Conservation (phyloP, 2,888 invertebrate genomes). For the Alitta virens region DNA sequence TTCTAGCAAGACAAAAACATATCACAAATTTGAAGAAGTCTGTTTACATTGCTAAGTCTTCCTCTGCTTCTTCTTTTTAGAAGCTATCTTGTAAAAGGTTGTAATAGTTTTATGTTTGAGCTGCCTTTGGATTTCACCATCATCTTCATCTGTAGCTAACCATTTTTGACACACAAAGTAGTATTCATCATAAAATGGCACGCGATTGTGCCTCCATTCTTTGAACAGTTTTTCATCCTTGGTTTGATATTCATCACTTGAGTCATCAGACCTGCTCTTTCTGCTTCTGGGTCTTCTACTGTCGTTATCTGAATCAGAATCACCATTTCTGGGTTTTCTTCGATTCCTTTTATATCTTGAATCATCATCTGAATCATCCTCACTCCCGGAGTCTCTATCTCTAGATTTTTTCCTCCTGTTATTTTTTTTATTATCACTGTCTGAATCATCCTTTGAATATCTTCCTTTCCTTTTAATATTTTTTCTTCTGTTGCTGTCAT, state of each 20-base stretch:
- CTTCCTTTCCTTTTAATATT: not conserved
- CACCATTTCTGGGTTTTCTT: not conserved
- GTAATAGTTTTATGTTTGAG: slow-evolving; percentile 9
- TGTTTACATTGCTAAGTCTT: too few relatives aligned
- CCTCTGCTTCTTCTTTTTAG: not conserved
- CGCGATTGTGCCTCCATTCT: slow-evolving; percentile 19
- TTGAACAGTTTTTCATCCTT: slow-evolving; percentile 5
- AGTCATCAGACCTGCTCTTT: slow-evolving; percentile 13
- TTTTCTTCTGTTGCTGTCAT: not conserved
- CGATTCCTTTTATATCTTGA: not conserved
- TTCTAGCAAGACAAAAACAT: too few relatives aligned
- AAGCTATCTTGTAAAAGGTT: slow-evolving; percentile 7
- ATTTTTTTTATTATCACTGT: not conserved
- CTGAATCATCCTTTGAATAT: slow-evolving; percentile 4
- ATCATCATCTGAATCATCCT: slow-evolving; percentile 1
- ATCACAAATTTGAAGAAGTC: too few relatives aligned
- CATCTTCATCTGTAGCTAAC: slow-evolving; percentile 14
- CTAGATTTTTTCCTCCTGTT: not conserved
- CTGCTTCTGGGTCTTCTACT: slow-evolving; percentile 1
- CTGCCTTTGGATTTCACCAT: slow-evolving; percentile 2
- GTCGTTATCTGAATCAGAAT: not conserved
- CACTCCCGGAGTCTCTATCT: not conserved
- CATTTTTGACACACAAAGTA: slow-evolving; percentile 5
- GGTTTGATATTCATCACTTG: not conserved
- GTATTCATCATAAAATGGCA: slow-evolving; percentile 12